A percentile compares a stretch with the other conserved stretches of the same genome.
Evolutionary conservation across 2,888 invertebrate species (phyloP).

Genomic region (Choreutis nemorana): DNA sequence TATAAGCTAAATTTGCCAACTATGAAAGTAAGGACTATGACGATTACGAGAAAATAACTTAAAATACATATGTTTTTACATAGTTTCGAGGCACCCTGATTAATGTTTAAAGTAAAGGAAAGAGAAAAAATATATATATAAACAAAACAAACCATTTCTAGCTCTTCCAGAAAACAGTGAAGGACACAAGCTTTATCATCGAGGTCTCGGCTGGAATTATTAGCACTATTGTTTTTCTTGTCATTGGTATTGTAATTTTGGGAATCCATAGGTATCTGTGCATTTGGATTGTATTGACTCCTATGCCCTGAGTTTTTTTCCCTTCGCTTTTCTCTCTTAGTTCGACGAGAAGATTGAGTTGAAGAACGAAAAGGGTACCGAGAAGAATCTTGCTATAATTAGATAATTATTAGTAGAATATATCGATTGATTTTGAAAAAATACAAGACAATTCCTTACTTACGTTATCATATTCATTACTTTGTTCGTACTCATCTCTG

Average conservation of each 20-base stretch:
- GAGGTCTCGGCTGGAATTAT: conserved; percentile 24
- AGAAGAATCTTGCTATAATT: neutral
- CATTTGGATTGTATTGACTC: conserved; percentile 51
- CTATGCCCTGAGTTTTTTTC: conserved; percentile 46
- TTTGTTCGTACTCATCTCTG: conserved; percentile 27
- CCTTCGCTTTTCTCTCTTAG: conserved; percentile 33
- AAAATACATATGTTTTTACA: too few relatives aligned
- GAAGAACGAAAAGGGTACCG: conserved; percentile 17
- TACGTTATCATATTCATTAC: conserved; percentile 32
- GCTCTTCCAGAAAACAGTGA: conserved; percentile 74
- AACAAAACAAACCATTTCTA: conserved; percentile 67
- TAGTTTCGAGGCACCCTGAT: neutral
- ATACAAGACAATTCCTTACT: conserved; percentile 18
- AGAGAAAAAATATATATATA: neutral
- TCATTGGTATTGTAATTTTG: conserved; percentile 24
- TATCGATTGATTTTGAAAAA: neutral
- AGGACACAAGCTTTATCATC: conserved; percentile 62
- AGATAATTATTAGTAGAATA: neutral
- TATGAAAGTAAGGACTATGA: neutral
- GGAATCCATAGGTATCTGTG: conserved; percentile 17
- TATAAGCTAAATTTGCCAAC: neutral
- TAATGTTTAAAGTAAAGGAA: neutral
- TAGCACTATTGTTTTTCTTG: conserved; percentile 28
- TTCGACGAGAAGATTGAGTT: conserved; percentile 27
- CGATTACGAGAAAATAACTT: too few relatives aligned